A percentile compares a stretch with the other conserved stretches of the same genome.
Evolutionary conservation across 2,888 invertebrate genomes (phyloP).

Genomic region (Polymixis lichenea): DNA sequence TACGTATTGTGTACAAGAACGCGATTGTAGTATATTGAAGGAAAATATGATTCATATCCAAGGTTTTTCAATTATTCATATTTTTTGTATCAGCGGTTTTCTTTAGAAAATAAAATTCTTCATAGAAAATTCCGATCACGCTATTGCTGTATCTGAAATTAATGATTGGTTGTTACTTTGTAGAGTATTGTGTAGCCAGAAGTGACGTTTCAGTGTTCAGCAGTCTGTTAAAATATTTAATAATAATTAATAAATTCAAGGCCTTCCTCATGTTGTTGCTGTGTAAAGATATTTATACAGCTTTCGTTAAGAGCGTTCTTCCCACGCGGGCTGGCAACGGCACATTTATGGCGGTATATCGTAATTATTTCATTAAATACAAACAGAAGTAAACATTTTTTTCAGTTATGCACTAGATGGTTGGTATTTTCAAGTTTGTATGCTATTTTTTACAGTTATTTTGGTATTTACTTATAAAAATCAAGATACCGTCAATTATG

Average conservation of each 20-base stretch:
- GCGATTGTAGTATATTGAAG: constrained; percentile 76
- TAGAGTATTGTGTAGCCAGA: neutral
- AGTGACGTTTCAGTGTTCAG: constrained; percentile 12
- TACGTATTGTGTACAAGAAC: constrained; percentile 88
- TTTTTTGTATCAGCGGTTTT: neutral
- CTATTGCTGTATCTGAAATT: neutral
- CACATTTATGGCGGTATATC: no score
- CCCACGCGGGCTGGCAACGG: no score
- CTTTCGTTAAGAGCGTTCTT: constrained; percentile 25
- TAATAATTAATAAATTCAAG: neutral
- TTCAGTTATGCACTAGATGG: no score
- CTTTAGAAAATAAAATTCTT: neutral
- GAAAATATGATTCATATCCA: constrained; percentile 56
- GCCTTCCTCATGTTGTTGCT: neutral
- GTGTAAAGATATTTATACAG: constrained; percentile 20
- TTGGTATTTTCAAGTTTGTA: no score
- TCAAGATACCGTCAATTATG: no score
- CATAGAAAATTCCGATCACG: neutral
- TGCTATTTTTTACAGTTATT: no score
- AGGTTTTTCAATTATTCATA: constrained; percentile 8
- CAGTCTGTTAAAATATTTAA: constrained; percentile 1
- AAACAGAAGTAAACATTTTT: no score
- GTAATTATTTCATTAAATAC: no score
- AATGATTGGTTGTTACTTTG: neutral
- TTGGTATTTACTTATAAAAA: no score